Evolutionary conservation across 2,888 invertebrate genomes (phyloP), one percentile per base, ranked within the genome.

Genomic region (Drosophila cyrtoloma): DNA sequence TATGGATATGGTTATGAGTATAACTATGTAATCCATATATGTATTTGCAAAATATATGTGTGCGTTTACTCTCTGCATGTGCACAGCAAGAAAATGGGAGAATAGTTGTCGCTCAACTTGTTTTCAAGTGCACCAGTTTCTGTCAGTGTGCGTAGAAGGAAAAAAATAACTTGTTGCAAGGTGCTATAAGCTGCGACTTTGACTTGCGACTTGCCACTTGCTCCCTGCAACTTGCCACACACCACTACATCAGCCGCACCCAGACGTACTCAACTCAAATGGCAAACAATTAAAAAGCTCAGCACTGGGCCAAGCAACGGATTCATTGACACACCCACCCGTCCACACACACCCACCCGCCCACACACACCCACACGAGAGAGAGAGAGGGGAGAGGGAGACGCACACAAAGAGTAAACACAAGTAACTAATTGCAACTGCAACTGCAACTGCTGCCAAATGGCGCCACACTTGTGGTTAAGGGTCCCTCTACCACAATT

Each of bases 201-300:
- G 86, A 84, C 84, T 87, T 87, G 62, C 84, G 58, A 60, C 55
- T 56, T 70, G 50, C 56, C 3, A 14, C 35, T 30, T 66, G 22
- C 22, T 22, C 22, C 22, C 22, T 22, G 63, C 55, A 44, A 42
- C 47, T 28, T 61, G 47, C 59, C 50, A 63, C 63, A 53, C 33
- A 33, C 68, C 52, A 32, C 62, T 28, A 16, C 50, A 19, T 22
- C 51, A 26, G 22, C 22, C 47, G 16, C 58, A 50, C 52, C 12
- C 19, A 9, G 5, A 37, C 26, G 9, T 22, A 26, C 47, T 47
- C 14, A n/a, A 57, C 60, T 42, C 74, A 79, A 77, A 79, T 71
- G 77, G 86, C 81, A 85, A 88, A 88, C 84, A 85, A 85, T 85
- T 84, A 85, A 86, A 86, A 81, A 59, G 77, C 81, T 88, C 79